These are phyloP conservation scores for Spheniscus mendiculus DNA, from an alignment of 2,113 vertebrate genomes.

Conservation along the genomic window DNA sequence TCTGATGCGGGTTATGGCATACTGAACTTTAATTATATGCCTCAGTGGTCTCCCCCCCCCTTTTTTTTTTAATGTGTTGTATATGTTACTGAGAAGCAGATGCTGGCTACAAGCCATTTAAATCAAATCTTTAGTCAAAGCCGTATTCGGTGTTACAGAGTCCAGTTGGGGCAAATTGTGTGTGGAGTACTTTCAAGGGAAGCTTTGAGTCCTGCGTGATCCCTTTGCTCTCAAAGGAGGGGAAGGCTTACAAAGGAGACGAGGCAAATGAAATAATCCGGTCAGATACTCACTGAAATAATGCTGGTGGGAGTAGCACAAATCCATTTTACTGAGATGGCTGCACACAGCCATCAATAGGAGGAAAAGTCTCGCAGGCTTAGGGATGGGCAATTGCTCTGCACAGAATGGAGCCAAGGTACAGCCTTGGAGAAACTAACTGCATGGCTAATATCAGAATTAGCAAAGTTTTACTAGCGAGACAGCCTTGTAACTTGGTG, in stretches of 20 bases:
- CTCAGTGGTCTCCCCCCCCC: background rate
- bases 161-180: constrained; percentile 19
- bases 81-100: background rate
- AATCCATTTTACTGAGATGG: background rate
- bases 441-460: background rate
- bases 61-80: background rate
- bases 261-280: background rate
- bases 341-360: background rate
- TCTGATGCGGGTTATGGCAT: background rate
- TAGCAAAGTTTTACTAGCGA: background rate
- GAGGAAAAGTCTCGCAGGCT: background rate
- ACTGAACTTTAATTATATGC: background rate
- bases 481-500: background rate
- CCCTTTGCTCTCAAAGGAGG: background rate
- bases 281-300: background rate
- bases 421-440: background rate
- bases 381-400: background rate
- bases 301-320: background rate
- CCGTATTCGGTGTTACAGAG: background rate
- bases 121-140: constrained; percentile 9
- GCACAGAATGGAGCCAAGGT: background rate
- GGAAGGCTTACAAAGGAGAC: background rate
- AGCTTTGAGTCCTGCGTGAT: background rate
- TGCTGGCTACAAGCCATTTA: constrained; percentile 23
- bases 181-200: background rate